Evolutionary conservation across 2,113 vertebrate genomes (phyloP).

Genomic region (Tapirus terrestris): DNA sequence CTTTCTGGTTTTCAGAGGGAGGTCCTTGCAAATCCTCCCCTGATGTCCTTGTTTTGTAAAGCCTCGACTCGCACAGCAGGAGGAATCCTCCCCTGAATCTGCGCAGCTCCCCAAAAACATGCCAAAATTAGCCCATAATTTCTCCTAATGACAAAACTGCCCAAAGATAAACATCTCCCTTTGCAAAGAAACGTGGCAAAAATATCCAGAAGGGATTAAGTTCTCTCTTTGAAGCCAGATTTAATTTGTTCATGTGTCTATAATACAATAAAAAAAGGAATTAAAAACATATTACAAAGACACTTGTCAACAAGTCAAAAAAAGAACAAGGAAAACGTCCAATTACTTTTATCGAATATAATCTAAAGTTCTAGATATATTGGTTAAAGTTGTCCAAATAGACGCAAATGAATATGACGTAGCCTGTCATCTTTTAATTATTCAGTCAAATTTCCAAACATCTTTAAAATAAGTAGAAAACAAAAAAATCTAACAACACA

Average conservation of each 20-base stretch:
- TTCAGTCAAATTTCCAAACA: constrained; percentile 78
- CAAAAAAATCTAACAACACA: constrained; percentile 76
- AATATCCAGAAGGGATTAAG: constrained; percentile 87
- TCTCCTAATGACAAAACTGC: constrained; percentile 87
- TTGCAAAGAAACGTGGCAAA: constrained; percentile 88
- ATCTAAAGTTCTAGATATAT: constrained; percentile 74
- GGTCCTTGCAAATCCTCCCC: constrained; percentile 83
- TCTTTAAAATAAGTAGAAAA: constrained; percentile 83
- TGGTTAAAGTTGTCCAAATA: constrained; percentile 81
- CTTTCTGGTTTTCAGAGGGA: constrained; percentile 82
- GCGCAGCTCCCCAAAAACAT: constrained; percentile 86
- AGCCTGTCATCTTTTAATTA: constrained; percentile 81
- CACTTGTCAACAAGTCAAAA: constrained; percentile 72
- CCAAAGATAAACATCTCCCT: constrained; percentile 86
- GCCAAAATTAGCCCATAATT: constrained; percentile 85
- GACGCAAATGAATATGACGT: constrained; percentile 77
- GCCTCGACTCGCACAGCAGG: constrained; percentile 81
- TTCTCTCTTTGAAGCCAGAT: constrained; percentile 87
- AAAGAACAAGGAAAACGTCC: constrained; percentile 30
- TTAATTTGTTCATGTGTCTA: constrained; percentile 87
- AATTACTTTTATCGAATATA: constrained; percentile 67
- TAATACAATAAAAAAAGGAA: constrained; percentile 87
- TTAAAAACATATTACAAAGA: constrained; percentile 85
- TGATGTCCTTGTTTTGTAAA: constrained; percentile 84
- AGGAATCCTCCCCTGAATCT: constrained; percentile 82